Base-by-base conservation (phyloP, 2,113 vertebrate species). In the Rhinoptilus africanus region DNA sequence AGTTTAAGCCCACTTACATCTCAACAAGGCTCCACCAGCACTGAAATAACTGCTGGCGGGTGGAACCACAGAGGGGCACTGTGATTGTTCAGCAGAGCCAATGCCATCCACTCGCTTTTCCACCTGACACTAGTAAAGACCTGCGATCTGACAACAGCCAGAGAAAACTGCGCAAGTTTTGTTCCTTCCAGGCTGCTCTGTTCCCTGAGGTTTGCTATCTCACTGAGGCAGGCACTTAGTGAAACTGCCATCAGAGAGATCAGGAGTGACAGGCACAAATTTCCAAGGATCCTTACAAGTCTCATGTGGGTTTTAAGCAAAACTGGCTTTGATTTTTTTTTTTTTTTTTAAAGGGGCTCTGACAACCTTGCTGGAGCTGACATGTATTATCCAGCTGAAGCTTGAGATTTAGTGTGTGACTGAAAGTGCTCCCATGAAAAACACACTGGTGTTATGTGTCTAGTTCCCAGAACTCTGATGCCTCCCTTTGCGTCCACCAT, bases 401-500 rank as follows among this genome's bases (percentile, higher is more conserved):
- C 45, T 37, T 69, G 62, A 85, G 73, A 87, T 89, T 78, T 35
- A 85, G 26, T 27, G 4, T 82, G 57, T 32, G 66, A 67, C 85
- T 57, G 64, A 94, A 93, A 81, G 56, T 87, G 92, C 96, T 98
- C 95, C 96, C 96, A 93, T 59, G 94, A 84, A 96, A 97, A 93
- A 54, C 53, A 54, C 85, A 54, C 51, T 14, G 95, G 97, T 97
- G 93, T 98, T 98, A 92, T 96, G 86, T 98, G 86, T 97, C 98
- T 92, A 22, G 94, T 98, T 98, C 97, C 98, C 97, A 98, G 97
- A 96, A 96, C 66, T 92, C 93, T 8, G 67, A 82, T 94, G 97
- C 83, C 92, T 96, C 92, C 47, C 45, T 94, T 97, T 91, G 79
- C 72, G 16, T 82, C 95, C 95, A 86, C 83, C 85, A 53, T 95